Evolutionary conservation across 2,113 vertebrate genomes (phyloP).

Genomic region (Rhegmatorhina hoffmannsi): DNA sequence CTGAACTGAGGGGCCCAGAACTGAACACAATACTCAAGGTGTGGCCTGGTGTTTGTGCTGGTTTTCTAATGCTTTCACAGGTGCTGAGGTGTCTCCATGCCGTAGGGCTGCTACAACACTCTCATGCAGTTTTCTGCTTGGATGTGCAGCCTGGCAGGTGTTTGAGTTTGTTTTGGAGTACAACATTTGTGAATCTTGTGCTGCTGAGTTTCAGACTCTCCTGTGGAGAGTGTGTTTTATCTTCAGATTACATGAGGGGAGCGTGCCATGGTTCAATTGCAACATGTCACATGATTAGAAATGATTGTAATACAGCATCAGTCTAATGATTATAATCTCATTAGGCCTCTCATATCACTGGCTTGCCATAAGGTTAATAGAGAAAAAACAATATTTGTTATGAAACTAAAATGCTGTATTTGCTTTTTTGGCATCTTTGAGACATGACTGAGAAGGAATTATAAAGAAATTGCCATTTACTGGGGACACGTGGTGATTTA

Average conservation of each 20-base stretch:
- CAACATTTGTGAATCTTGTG: neutral
- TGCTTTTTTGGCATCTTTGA: neutral
- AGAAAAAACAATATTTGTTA: neutral
- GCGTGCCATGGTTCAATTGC: accelerated
- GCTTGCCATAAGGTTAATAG: neutral
- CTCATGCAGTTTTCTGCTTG: neutral
- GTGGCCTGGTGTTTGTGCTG: neutral
- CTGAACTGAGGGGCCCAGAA: too few relatives aligned
- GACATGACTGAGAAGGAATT: neutral
- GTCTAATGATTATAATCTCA: neutral
- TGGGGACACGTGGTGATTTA: neutral
- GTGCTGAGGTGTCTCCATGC: neutral
- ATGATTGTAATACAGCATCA: neutral
- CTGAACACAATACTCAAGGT: too few relatives aligned
- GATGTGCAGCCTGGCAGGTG: neutral
- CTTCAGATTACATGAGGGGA: neutral
- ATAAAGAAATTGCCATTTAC: neutral
- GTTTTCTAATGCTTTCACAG: neutral
- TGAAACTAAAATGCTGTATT: neutral
- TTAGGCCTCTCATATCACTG: neutral
- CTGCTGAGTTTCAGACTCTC: neutral
- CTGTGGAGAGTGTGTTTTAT: neutral
- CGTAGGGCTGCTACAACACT: neutral
- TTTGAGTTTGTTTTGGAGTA: neutral
- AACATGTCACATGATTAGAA: neutral